Conservation (phyloP, 2,113 vertebrate species). For the Tichodroma muraria region DNA sequence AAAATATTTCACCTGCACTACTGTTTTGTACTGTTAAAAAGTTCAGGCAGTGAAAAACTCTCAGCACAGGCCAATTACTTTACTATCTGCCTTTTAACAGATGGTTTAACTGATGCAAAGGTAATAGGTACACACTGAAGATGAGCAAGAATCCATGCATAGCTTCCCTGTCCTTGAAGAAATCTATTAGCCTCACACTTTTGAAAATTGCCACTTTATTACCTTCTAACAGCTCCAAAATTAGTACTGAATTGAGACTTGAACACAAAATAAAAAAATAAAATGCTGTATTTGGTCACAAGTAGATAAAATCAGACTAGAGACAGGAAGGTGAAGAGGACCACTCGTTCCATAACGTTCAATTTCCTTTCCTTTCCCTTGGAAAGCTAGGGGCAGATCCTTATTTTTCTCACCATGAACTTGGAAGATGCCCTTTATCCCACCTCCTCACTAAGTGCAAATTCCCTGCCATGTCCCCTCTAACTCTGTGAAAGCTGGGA, state of each 20-base stretch:
- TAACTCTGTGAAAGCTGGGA: not conserved
- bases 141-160: not conserved
- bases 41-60: not conserved
- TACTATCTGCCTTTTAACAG: not conserved
- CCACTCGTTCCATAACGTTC: not conserved
- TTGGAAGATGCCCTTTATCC: not conserved
- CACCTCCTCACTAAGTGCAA: not conserved
- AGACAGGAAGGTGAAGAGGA: not conserved
- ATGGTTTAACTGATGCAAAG: not conserved
- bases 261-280: not conserved
- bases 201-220: not conserved
- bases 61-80: not conserved
- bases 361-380: not conserved
- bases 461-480: not conserved
- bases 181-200: not conserved
- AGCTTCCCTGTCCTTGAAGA: not conserved
- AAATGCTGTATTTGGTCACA: not conserved
- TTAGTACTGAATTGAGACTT: not conserved
- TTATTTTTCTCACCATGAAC: not conserved
- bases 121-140: not conserved
- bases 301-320: not conserved
- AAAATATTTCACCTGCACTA: not conserved
- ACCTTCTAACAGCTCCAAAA: not conserved
- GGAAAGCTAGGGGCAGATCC: not conserved
- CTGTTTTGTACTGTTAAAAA: not conserved